These are phyloP conservation scores for Thalassoma bifasciatum DNA, from an alignment of 2,113 vertebrate species.

Conservation along the genomic window DNA sequence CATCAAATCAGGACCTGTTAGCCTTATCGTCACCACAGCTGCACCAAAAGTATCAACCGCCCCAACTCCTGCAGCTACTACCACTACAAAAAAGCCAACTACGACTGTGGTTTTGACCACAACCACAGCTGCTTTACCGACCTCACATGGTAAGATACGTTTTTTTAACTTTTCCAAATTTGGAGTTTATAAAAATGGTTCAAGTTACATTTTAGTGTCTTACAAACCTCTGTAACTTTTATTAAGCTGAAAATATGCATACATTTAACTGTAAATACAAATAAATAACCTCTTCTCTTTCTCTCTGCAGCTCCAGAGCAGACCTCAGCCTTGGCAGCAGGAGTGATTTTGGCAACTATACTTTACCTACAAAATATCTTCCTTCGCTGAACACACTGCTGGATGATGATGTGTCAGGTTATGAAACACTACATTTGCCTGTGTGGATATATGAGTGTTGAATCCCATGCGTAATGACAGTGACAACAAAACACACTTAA, in stretches of 20 bases:
- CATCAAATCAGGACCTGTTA: conserved; percentile 58
- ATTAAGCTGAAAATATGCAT: background rate
- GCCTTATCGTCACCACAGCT: conserved; percentile 41
- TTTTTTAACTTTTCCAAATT: background rate
- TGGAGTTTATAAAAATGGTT: too few species aligned
- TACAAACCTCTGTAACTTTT: background rate
- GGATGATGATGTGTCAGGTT: conserved; percentile 6
- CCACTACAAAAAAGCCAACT: background rate
- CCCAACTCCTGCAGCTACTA: rapidly evolving
- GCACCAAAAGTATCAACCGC: background rate
- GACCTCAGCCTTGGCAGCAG: conserved; percentile 34
- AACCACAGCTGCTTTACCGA: background rate
- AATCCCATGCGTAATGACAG: background rate
- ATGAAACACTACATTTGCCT: background rate
- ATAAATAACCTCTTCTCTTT: background rate
- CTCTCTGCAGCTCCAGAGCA: conserved; percentile 57
- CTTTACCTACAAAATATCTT: conserved; percentile 52
- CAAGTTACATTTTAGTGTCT: background rate
- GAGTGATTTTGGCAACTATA: conserved; percentile 42
- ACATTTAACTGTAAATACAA: background rate
- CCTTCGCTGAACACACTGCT: conserved; percentile 32
- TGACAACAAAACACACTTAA: background rate
- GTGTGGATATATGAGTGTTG: background rate
- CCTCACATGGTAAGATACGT: conserved; percentile 57
- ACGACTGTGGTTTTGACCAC: background rate